These are phyloP conservation scores for Clupea harengus DNA, from an alignment of 2,113 vertebrate genomes.

Conservation along the genomic window DNA sequence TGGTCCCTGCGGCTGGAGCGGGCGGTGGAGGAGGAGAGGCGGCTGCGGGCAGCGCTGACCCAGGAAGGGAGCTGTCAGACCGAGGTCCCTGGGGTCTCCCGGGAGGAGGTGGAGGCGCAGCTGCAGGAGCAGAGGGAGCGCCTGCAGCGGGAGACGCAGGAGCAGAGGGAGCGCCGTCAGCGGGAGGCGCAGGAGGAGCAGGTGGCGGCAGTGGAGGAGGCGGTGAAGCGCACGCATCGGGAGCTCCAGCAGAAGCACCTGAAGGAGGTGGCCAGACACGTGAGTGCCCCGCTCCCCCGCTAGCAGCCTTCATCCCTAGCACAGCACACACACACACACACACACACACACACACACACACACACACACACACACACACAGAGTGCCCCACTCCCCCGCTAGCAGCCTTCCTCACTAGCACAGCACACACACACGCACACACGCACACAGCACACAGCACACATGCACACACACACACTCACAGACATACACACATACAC, in stretches of 20 bases:
- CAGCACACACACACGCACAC: no score
- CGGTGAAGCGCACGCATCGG: constrained; percentile 62
- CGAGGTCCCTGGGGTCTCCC: constrained; percentile 47
- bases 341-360: no score
- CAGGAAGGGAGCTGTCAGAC: constrained; percentile 73
- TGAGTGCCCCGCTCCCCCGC: constrained; percentile 52
- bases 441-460: no score
- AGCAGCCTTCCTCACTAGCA: no score
- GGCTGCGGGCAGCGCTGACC: constrained; percentile 50
- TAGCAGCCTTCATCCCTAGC: no score
- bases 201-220: constrained; percentile 67
- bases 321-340: no score
- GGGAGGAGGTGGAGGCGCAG: constrained; percentile 58
- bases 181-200: constrained; percentile 73
- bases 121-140: constrained; percentile 64
- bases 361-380: no score
- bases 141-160: constrained; percentile 65
- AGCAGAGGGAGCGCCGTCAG: constrained; percentile 69
- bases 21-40: constrained; percentile 54
- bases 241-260: constrained; percentile 73
- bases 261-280: constrained; percentile 80
- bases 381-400: constrained; percentile 20
- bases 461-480: no score
- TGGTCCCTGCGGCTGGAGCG: constrained; percentile 75
- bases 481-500: no score